Evolutionary conservation across 2,113 vertebrate species (phyloP).

Genomic region (Aphelocoma coerulescens): DNA sequence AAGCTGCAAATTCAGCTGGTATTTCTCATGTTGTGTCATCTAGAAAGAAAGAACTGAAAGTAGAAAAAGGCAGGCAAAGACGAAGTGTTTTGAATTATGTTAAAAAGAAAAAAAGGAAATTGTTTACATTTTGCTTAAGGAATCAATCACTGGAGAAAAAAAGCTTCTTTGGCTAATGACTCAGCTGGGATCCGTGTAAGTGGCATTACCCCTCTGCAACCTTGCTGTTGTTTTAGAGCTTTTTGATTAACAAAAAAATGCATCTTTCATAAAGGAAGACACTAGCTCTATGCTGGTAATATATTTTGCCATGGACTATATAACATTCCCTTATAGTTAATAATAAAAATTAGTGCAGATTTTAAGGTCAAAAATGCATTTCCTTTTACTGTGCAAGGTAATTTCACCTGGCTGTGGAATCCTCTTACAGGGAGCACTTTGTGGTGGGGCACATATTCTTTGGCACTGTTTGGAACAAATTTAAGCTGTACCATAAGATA

Average conservation of each 20-base stretch:
- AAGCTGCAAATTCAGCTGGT: neutral
- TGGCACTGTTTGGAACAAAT: neutral
- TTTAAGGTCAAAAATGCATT: neutral
- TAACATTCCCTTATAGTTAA: neutral
- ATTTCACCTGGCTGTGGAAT: neutral
- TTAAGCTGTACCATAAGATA: neutral
- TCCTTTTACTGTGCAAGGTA: neutral
- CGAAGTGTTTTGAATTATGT: neutral
- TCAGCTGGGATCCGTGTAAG: neutral
- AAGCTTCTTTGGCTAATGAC: neutral
- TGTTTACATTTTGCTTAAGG: neutral
- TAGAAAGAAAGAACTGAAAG: neutral
- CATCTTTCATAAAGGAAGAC: neutral
- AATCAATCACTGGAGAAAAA: neutral
- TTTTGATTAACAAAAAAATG: neutral
- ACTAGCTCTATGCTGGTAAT: neutral
- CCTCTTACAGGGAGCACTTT: neutral
- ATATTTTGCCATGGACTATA: neutral
- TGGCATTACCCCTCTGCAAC: neutral
- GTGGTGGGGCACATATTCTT: neutral
- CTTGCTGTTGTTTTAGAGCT: neutral
- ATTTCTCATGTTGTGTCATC: neutral
- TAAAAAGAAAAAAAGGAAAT: neutral
- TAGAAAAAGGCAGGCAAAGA: neutral
- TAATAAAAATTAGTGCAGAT: neutral